Percentiles rank a stretch among this genome's conserved stretches.
Evolutionary conservation across 2,797 vertebrate species (phyloP).

Genomic region (Allobates femoralis): DNA sequence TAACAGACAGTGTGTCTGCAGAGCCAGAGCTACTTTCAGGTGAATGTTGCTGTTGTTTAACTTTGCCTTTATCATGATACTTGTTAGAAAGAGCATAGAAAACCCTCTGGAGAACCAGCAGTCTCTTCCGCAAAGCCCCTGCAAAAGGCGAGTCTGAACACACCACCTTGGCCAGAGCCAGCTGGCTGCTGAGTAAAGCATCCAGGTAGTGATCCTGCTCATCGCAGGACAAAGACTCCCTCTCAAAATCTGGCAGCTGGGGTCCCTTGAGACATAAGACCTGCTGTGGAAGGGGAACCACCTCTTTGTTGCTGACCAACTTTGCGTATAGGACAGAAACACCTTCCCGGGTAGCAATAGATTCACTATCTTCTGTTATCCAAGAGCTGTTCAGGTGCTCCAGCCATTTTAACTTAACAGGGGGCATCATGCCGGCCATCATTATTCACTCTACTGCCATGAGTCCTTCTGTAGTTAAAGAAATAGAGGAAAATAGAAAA

Average conservation of each 20-base stretch:
- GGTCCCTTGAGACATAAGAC: conserved; percentile 97
- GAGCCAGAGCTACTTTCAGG: conserved; percentile 90
- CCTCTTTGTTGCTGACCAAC: conserved; percentile 95
- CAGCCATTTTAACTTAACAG: conserved; percentile 98
- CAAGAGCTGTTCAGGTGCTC: conserved; percentile 98
- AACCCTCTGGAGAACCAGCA: conserved; percentile 94
- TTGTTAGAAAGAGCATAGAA: conserved; percentile 98
- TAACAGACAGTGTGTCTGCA: conserved; percentile 89
- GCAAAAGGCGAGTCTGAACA: conserved; percentile 98
- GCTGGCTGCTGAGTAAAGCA: conserved; percentile 93
- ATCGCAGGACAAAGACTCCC: conserved; percentile 94
- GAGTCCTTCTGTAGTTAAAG: conserved; percentile 73
- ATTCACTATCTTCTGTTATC: conserved; percentile 99
- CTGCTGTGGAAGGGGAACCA: conserved; percentile 93
- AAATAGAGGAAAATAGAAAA: neutral
- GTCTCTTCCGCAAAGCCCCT: conserved; percentile 89
- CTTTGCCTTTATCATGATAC: conserved; percentile 96
- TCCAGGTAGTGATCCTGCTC: conserved; percentile 99
- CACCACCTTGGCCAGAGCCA: conserved; percentile 97
- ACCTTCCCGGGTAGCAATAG: conserved; percentile 94
- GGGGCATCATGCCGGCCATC: conserved; percentile 96
- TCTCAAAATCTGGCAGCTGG: conserved; percentile 97
- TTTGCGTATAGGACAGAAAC: conserved; percentile 91
- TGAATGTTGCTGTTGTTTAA: conserved; percentile 95
- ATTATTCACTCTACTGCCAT: conserved; percentile 87